These are phyloP conservation scores for Bos indicus DNA, from an alignment of 2,113 vertebrate genomes.

Conservation along the genomic window DNA sequence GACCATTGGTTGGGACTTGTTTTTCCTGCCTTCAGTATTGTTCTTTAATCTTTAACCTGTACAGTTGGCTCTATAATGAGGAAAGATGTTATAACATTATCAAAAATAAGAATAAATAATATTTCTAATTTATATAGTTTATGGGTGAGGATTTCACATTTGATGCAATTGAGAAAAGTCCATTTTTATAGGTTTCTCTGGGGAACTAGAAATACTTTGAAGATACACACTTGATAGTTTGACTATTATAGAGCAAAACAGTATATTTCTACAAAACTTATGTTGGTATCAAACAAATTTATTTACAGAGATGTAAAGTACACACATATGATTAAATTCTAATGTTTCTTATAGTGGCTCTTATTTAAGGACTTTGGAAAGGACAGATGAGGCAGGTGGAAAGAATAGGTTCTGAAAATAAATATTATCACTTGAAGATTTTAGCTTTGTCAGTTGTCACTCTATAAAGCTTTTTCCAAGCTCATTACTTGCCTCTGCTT, in stretches of 20 bases:
- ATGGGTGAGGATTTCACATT: background rate
- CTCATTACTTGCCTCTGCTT: background rate
- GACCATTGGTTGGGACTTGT: background rate
- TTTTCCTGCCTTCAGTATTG: conserved; percentile 4
- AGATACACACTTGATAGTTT: background rate
- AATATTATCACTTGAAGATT: background rate
- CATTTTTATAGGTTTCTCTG: background rate
- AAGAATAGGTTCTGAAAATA: background rate
- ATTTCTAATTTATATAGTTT: background rate
- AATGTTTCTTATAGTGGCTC: background rate
- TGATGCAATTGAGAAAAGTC: background rate
- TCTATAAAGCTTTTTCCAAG: background rate
- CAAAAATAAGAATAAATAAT: background rate
- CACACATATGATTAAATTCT: background rate
- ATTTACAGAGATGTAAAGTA: background rate
- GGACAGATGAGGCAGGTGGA: background rate
- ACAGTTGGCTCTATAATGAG: background rate
- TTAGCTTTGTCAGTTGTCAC: background rate
- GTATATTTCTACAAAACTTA: background rate
- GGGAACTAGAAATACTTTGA: background rate
- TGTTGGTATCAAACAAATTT: background rate
- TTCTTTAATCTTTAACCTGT: background rate
- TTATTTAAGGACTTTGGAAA: background rate
- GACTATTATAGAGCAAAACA: background rate
- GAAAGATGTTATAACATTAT: background rate